phyloP scores from a whole-genome alignment of 2,888 invertebrate species.

The Cosmia pyralina region DNA sequence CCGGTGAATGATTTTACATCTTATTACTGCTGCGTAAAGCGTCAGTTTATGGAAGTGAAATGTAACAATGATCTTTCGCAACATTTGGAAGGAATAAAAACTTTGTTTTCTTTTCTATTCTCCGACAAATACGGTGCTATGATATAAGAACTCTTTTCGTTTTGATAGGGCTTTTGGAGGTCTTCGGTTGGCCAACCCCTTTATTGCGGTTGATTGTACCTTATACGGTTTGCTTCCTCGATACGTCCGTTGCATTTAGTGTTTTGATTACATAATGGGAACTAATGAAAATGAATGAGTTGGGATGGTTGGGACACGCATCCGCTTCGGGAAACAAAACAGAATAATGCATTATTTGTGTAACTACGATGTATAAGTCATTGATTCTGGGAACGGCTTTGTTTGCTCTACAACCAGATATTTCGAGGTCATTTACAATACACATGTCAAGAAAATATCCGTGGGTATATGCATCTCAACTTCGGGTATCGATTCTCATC shows the following conservation, averaged over 20 bases:
- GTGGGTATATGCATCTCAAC: constrained; percentile 43
- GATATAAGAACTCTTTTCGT: constrained; percentile 70
- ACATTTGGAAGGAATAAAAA: constrained; percentile 77
- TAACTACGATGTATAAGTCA: constrained; percentile 53
- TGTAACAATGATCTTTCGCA: constrained; percentile 73
- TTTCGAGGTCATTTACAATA: constrained; percentile 58
- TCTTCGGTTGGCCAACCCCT: constrained; percentile 71
- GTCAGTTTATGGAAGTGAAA: constrained; percentile 76
- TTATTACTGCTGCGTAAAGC: constrained; percentile 80
- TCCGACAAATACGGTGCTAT: constrained; percentile 73
- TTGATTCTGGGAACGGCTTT: constrained; percentile 60
- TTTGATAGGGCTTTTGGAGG: constrained; percentile 69
- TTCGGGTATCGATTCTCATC: constrained; percentile 66
- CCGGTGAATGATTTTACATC: constrained; percentile 82
- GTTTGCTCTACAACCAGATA: constrained; percentile 59
- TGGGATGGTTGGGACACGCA: constrained; percentile 53
- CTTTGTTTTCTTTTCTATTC: constrained; percentile 77
- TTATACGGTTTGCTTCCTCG: constrained; percentile 74
- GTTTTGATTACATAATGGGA: constrained; percentile 73
- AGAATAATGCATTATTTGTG: constrained; percentile 65
- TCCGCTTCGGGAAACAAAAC: constrained; percentile 66
- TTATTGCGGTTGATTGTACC: constrained; percentile 69
- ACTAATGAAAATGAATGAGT: constrained; percentile 76
- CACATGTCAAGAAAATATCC: constrained; percentile 49
- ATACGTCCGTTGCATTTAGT: constrained; percentile 65